Evolutionary conservation across 2,888 invertebrate genomes (phyloP), one percentile per base, ranked within the genome.

Genomic region (Ornithoptera priamus): DNA sequence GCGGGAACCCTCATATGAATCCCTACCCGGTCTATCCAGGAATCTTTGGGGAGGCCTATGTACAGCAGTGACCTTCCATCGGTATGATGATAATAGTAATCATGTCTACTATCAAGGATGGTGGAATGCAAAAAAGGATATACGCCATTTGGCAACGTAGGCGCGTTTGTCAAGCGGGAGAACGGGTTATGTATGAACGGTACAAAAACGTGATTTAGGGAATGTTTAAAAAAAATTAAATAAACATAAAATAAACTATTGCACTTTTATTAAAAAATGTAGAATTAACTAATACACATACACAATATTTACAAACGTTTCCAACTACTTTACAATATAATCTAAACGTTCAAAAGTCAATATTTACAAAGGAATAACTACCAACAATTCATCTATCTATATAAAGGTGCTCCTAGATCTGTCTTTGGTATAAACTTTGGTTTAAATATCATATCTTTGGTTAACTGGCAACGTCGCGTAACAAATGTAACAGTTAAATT

Each of bases 291-390:
- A 77, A 73, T 75, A 39, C 72, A 75, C 80, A 83, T 85, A 77
- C 85, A 85, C 88, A 89, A 85, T 90, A 89, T 90, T 81, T 90
- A 92, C 90, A 91, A 89, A 86, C 80, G 87, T 90, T 90, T 85
- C 67, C 71, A 74, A 75, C 79, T 83, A 84, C 82, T 80, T 73
- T 78, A 80, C 78, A 81, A 82, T 83, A 85, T 83, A 82, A 80
- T 78, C 72, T 80, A 81, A 79, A 81, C 77, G 79, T 80, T 74
- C 81, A 82, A 81, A 84, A 81, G 78, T 77, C 74, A 85, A 77
- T 88, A 90, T 87, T 86, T 89, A 90, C 88, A 90, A 83, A 81
- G 77, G 79, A 79, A 76, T 71, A 67, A 76, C 67, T 73, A 73
- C 71, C 75, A 72, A 77, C 78, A 77, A 74, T 72, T 70, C 63